A percentile compares a stretch with the other conserved stretches of the same genome.
Evolutionary conservation across 2,797 vertebrate genomes (phyloP).

Genomic region (Poecilia velifera): DNA sequence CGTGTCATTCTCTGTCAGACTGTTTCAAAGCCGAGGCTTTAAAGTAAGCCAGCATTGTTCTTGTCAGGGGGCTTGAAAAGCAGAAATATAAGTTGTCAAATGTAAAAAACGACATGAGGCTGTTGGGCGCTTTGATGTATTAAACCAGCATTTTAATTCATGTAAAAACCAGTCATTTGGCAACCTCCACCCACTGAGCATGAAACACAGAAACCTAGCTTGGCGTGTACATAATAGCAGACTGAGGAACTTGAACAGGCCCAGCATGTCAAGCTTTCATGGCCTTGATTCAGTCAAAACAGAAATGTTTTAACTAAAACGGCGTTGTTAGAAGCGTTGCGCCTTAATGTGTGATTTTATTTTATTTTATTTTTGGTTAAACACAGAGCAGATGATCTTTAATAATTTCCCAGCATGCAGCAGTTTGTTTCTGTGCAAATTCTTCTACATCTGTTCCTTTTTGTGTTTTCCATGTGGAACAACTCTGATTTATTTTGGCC

Average conservation of each 20-base stretch:
- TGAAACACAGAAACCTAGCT: not conserved
- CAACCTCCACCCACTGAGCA: not conserved
- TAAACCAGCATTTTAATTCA: conserved; percentile 8
- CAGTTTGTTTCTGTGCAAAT: not conserved
- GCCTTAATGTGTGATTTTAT: not conserved
- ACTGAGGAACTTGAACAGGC: not conserved
- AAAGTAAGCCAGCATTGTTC: not conserved
- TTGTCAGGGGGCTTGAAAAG: not conserved
- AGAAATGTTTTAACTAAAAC: not conserved
- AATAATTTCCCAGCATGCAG: not conserved
- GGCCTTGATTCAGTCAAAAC: conserved; percentile 5
- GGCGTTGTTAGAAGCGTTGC: not conserved
- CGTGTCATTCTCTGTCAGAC: not conserved
- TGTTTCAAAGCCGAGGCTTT: not conserved
- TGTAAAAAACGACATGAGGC: conserved; percentile 4
- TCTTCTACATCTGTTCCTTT: not conserved
- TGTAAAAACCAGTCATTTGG: conserved; percentile 1
- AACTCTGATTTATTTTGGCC: not conserved
- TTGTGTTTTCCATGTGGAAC: not conserved
- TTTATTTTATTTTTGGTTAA: not conserved
- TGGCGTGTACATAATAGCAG: conserved; percentile 2
- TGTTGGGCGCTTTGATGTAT: not conserved
- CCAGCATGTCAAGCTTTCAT: not conserved
- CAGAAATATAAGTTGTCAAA: conserved; percentile 1
- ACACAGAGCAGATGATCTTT: not conserved